These are phyloP conservation scores for Pseudonaja textilis DNA, from an alignment of 2,113 vertebrate species.

Conservation along the genomic window DNA sequence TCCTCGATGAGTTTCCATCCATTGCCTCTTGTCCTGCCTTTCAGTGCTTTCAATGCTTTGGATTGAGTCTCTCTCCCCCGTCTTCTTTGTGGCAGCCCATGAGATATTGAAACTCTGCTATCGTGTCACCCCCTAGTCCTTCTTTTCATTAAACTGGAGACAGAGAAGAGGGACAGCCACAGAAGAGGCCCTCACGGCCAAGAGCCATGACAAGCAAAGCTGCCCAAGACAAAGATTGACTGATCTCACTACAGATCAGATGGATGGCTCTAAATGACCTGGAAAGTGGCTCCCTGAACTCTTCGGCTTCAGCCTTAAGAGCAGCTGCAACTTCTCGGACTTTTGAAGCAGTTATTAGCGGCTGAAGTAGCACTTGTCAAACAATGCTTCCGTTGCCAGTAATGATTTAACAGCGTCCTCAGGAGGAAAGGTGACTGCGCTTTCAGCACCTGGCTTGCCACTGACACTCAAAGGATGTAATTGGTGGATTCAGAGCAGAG, in stretches of 20 bases:
- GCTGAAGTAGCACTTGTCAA: slow-evolving; percentile 71
- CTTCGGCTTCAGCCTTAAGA: slow-evolving; percentile 67
- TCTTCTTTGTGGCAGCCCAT: background rate
- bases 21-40: background rate
- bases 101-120: background rate
- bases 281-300: slow-evolving; percentile 68
- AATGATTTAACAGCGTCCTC: slow-evolving; percentile 73
- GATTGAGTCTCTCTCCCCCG: background rate
- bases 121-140: background rate
- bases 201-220: slow-evolving; percentile 26
- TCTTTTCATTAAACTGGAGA: background rate
- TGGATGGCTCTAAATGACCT: slow-evolving; percentile 76
- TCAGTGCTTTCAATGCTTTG: background rate
- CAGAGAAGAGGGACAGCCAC: slow-evolving; percentile 27
- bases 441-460: slow-evolving; percentile 55
- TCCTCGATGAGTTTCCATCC: background rate
- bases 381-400: slow-evolving; percentile 70
- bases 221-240: slow-evolving; percentile 59
- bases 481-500: slow-evolving; percentile 66
- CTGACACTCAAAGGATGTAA: slow-evolving; percentile 76
- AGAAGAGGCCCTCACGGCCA: background rate
- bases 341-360: slow-evolving; percentile 76
- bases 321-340: slow-evolving; percentile 59
- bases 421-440: slow-evolving; percentile 69
- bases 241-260: slow-evolving; percentile 71